A percentile compares a stretch with the other conserved stretches of the same genome.
These are phyloP conservation scores for Fistularia commersonii DNA, from an alignment of 2,797 vertebrate species.

Conservation along the genomic window DNA sequence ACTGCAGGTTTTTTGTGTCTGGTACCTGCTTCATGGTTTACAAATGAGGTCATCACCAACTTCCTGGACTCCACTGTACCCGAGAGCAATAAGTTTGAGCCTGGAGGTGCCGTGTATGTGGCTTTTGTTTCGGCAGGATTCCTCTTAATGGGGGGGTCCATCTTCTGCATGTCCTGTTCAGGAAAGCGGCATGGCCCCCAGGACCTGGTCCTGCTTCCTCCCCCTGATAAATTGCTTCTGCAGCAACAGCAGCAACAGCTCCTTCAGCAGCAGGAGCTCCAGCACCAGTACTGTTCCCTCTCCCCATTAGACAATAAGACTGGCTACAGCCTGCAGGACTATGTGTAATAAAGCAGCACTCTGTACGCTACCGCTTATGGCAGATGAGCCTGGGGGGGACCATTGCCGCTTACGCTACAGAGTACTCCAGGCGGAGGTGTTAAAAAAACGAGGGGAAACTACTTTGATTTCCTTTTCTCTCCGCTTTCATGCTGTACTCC, in stretches of 20 bases:
- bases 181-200: constrained; percentile 78
- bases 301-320: constrained; percentile 82
- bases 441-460: constrained; percentile 36
- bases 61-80: constrained; percentile 88
- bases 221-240: constrained; percentile 73
- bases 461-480: constrained; percentile 46
- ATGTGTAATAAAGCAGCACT: constrained; percentile 66
- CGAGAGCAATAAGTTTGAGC: constrained; percentile 91
- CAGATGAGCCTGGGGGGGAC: constrained; percentile 47
- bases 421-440: constrained; percentile 44
- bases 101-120: constrained; percentile 88
- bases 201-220: constrained; percentile 76
- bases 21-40: constrained; percentile 93
- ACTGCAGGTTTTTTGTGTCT: constrained; percentile 83
- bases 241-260: constrained; percentile 78
- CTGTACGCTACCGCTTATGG: constrained; percentile 38
- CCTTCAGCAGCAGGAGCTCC: constrained; percentile 77
- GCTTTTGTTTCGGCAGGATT: constrained; percentile 89
- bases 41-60: constrained; percentile 87
- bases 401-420: constrained; percentile 35
- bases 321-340: constrained; percentile 84
- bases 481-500: constrained; percentile 35
- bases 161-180: constrained; percentile 88
- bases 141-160: constrained; percentile 82
- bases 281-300: constrained; percentile 83